phyloP scores from a whole-genome alignment of 2,888 invertebrate genomes.

The Lomographa bimaculata region DNA sequence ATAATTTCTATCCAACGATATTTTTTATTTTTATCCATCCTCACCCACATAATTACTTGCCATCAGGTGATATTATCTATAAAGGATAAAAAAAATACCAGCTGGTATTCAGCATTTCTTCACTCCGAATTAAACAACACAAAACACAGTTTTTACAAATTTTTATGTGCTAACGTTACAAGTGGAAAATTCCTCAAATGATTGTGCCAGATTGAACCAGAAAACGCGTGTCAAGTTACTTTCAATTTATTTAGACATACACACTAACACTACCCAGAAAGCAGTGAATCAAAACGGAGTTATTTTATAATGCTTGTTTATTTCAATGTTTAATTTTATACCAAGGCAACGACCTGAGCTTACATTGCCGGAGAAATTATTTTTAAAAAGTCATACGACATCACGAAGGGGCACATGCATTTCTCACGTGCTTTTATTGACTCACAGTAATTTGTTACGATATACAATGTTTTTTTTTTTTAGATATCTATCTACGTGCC shows the following conservation, averaged over 20 bases:
- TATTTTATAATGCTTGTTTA: slow-evolving; percentile 76
- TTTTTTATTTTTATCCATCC: too few species aligned
- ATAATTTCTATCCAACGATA: too few species aligned
- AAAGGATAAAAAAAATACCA: too few species aligned
- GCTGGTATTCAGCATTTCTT: too few species aligned
- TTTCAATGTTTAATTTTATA: slow-evolving; percentile 80
- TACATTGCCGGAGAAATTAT: slow-evolving; percentile 34
- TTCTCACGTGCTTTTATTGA: slow-evolving; percentile 27
- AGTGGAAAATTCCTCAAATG: too few species aligned
- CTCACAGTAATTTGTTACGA: slow-evolving; percentile 24
- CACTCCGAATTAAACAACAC: too few species aligned
- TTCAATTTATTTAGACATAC: slow-evolving; percentile 8
- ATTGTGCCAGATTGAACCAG: background rate
- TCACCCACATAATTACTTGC: too few species aligned
- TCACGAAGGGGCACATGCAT: slow-evolving; percentile 31
- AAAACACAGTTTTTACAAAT: too few species aligned
- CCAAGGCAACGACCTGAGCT: slow-evolving; percentile 67
- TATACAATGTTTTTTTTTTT: too few species aligned
- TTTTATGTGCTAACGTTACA: too few species aligned
- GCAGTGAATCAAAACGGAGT: slow-evolving; percentile 67
- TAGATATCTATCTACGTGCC: too few species aligned
- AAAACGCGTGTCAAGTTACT: slow-evolving; percentile 6
- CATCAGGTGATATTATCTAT: too few species aligned
- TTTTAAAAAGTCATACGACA: slow-evolving; percentile 40
- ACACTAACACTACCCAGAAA: slow-evolving; percentile 40